These are phyloP conservation scores for Gastrophysa polygoni DNA, from an alignment of 2,888 invertebrate species.

Conservation along the genomic window DNA sequence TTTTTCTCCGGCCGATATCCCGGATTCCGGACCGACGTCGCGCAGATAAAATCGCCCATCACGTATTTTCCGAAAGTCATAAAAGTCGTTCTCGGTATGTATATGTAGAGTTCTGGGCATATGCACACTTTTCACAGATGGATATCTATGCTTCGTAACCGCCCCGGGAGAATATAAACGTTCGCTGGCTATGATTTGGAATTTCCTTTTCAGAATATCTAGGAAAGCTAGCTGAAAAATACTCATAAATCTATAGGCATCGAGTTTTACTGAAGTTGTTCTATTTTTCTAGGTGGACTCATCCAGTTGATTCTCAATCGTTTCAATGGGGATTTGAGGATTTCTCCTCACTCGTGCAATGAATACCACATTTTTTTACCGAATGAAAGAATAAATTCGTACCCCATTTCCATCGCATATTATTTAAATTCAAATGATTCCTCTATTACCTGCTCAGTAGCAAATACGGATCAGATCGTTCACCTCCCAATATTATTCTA, in stretches of 20 bases:
- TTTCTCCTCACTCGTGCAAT: too few species aligned
- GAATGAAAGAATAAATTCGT: too few species aligned
- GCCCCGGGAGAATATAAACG: conserved; percentile 43
- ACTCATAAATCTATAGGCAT: background rate
- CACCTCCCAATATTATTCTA: too few species aligned
- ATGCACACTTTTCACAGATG: conserved; percentile 39
- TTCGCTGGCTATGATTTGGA: conserved; percentile 45
- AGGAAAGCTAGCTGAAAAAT: background rate
- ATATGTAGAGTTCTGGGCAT: conserved; percentile 40
- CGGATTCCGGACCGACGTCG: background rate
- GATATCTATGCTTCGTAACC: conserved; percentile 45
- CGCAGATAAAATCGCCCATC: conserved; percentile 19
- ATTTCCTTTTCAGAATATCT: background rate
- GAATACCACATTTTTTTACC: too few species aligned
- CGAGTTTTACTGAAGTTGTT: too few species aligned
- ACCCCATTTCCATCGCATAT: too few species aligned
- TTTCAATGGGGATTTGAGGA: too few species aligned
- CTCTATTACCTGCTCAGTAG: too few species aligned
- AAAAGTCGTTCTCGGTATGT: conserved; percentile 41
- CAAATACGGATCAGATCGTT: too few species aligned
- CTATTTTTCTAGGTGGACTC: too few species aligned
- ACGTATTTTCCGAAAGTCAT: conserved; percentile 39
- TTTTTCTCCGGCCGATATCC: background rate
- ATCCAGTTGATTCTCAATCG: too few species aligned
- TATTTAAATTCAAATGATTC: too few species aligned